Evolutionary conservation across 37 sponge, comb jelly and placozoan genomes (phyloP), one percentile per base, ranked within the genome.

Genomic region (Haliclona indistincta): DNA sequence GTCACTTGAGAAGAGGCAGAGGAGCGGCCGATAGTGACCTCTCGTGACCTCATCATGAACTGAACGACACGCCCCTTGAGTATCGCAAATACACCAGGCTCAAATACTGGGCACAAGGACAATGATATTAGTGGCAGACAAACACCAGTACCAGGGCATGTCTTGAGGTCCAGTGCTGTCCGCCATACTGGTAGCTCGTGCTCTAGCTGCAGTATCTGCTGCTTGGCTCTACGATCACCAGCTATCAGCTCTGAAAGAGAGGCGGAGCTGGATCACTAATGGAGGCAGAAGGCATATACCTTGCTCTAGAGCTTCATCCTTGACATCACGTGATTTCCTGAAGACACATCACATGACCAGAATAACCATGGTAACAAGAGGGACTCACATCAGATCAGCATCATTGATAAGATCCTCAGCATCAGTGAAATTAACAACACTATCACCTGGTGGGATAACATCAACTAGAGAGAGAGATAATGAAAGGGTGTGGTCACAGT

Each of bases 151-250:
- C n/a, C n/a, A 43, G 67, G 63, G 7, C 32, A 15, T 19, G 58
- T 45, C 28, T 68, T 77, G 17, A 75, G 61, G 6, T 92, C 94
- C 20, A 93, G 22, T 29, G 87, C 39, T 8, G 61, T 66, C 39
- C 86, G 75, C 88, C 91, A 90, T 52, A 72, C 73, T 28, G 87
- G 82, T 6, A 96, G 52, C 25, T 96, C 92, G n/a, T 80, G 67
- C 80, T 96, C 97, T 34, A 96, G 67, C 29, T 62, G 54, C 30
- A 78, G 29, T n/a, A 96, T 93, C 71, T 93, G 86, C 28, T 49
- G 51, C 75, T 96, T 96, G 42, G 78, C 77, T 32, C 84, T 74
- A 32, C 92, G 70, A 39, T 95, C 93, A 26, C 76, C 56, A 0
- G 52, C 44, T 34, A 77, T 54, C 58, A 91, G 45, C 69, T 95